These are phyloP conservation scores for Leptestheria dahalacensis DNA, from an alignment of 1,140 invertebrate genomes.

Conservation along the genomic window DNA sequence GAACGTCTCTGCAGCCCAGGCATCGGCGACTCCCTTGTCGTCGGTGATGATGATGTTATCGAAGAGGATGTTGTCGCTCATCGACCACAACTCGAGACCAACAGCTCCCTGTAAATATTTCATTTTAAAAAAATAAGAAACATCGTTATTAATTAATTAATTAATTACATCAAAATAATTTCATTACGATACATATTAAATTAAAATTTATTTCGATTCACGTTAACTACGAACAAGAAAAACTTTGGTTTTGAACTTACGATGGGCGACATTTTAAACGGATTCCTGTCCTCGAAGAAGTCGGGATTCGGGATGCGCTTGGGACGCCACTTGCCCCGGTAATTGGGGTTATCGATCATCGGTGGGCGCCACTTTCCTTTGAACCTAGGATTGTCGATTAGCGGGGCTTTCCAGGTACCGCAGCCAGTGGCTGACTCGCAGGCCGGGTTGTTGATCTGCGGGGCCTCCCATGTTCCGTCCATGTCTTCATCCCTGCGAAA, in stretches of 20 bases:
- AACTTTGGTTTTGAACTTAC: constrained; percentile 49
- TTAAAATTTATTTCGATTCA: not conserved
- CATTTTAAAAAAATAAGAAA: too few relatives aligned
- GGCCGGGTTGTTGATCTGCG: constrained; percentile 74
- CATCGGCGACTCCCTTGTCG: constrained; percentile 53
- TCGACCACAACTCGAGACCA: constrained; percentile 95
- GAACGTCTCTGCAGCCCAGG: constrained; percentile 72
- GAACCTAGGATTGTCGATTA: constrained; percentile 78
- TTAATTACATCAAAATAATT: constrained; percentile 14
- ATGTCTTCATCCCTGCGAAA: constrained; percentile 75
- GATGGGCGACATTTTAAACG: constrained; percentile 82
- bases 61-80: constrained; percentile 84
- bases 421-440: constrained; percentile 74
- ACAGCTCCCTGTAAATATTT: constrained; percentile 55
- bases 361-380: constrained; percentile 82
- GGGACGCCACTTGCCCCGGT: constrained; percentile 87
- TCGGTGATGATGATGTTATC: constrained; percentile 92
- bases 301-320: constrained; percentile 73
- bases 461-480: constrained; percentile 96
- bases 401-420: constrained; percentile 75
- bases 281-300: constrained; percentile 79
- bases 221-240: too few relatives aligned
- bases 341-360: constrained; percentile 84
- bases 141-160: too few relatives aligned
- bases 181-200: not conserved